Conservation (phyloP, 2,888 invertebrate species). For the Drosophila mettleri region DNA sequence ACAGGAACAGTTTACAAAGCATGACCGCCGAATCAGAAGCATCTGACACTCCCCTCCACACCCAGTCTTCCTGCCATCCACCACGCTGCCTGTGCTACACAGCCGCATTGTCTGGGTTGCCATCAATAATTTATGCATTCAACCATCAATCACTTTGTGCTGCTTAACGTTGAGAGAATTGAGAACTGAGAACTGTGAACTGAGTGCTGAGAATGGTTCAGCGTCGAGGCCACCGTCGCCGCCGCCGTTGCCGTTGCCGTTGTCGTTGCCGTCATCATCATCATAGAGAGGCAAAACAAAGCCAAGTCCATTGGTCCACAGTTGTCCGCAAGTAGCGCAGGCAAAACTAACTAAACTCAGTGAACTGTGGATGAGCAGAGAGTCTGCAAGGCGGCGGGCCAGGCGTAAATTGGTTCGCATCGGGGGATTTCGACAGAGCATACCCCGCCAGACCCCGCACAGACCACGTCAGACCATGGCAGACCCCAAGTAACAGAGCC, state of each 20-base stretch:
- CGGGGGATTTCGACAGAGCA: slow-evolving; percentile 39
- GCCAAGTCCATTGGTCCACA: slow-evolving; percentile 40
- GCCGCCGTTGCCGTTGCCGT: slow-evolving; percentile 1
- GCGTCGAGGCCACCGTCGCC: slow-evolving; percentile 20
- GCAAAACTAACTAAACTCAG: slow-evolving; percentile 72
- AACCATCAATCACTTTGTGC: slow-evolving; percentile 80
- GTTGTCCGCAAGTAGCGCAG: slow-evolving; percentile 27
- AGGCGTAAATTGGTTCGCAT: slow-evolving; percentile 71
- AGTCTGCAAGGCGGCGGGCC: slow-evolving; percentile 36
- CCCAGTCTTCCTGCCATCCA: slow-evolving; percentile 19
- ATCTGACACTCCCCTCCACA: slow-evolving; percentile 24
- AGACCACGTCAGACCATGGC: slow-evolving; percentile 14
- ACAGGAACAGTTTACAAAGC: slow-evolving; percentile 40
- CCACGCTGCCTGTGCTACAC: slow-evolving; percentile 12
- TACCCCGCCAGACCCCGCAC: slow-evolving; percentile 6
- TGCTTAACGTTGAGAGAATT: slow-evolving; percentile 70
- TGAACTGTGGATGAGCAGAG: slow-evolving; percentile 64
- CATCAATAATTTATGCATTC: slow-evolving; percentile 81
- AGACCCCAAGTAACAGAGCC: slow-evolving; percentile 23
- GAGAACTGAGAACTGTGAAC: slow-evolving; percentile 48
- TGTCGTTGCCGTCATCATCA: slow-evolving; percentile 2
- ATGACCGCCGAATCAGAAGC: slow-evolving; percentile 47
- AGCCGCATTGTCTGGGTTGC: slow-evolving; percentile 67
- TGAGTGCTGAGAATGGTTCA: slow-evolving; percentile 43
- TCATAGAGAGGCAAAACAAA: slow-evolving; percentile 50